Conservation (phyloP, 1,140 invertebrate genomes). For the Camponotus pennsylvanicus region DNA sequence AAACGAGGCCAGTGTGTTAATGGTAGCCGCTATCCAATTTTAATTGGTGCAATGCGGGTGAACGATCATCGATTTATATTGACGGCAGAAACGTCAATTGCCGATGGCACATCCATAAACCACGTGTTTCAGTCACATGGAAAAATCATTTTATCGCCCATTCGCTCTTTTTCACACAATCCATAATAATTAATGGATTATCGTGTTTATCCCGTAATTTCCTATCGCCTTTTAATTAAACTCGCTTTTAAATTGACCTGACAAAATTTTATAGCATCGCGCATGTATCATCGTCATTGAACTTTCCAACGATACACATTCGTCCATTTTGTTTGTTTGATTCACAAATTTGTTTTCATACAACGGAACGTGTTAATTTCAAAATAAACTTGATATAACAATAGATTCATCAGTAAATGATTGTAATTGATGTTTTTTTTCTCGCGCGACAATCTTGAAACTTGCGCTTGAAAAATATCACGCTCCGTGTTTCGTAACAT, state of each 20-base stretch:
- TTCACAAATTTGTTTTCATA: background rate
- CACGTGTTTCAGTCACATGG: background rate
- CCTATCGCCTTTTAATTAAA: slow-evolving; percentile 32
- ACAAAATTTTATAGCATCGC: background rate
- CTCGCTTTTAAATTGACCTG: background rate
- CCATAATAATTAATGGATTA: slow-evolving; percentile 14
- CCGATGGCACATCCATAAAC: slow-evolving; percentile 27
- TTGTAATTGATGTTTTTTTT: slow-evolving; percentile 19
- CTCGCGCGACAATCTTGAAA: background rate
- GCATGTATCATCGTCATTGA: background rate
- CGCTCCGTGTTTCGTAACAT: background rate
- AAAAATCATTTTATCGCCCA: slow-evolving; percentile 25
- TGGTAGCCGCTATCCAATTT: slow-evolving; percentile 58
- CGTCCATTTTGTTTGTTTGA: background rate
- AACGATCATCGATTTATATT: slow-evolving; percentile 61
- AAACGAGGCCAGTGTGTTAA: slow-evolving; percentile 55
- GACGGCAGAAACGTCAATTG: slow-evolving; percentile 48
- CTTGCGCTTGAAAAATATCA: slow-evolving; percentile 18
- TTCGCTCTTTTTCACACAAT: background rate
- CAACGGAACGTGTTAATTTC: background rate
- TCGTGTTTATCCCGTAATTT: slow-evolving; percentile 22
- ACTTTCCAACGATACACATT: background rate
- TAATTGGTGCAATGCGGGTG: slow-evolving; percentile 54
- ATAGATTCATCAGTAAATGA: background rate
- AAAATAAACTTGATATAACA: background rate